Evolutionary conservation across 2,113 vertebrate genomes (phyloP), one percentile per base, ranked within the genome.

Genomic region (Ameiurus melas): DNA sequence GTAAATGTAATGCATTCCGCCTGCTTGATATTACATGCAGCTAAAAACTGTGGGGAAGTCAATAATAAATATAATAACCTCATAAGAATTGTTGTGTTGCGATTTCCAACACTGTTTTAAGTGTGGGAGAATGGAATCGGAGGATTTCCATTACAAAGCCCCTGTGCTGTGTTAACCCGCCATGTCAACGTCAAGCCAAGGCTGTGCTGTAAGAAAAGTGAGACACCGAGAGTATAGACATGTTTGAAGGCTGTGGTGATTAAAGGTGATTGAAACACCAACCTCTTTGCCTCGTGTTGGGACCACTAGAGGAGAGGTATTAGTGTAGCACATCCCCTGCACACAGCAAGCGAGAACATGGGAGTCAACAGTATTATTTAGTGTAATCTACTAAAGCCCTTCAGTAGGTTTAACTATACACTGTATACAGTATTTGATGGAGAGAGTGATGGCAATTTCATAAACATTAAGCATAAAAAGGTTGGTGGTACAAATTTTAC

Each of bases 241-340:
- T 62, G 20, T 39, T 43, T 25, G 10, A 68, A 30, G 17, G 36
- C 13, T 84, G n/a, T 47, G n/a, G n/a, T n/a, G n/a, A n/a, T n/a
- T n/a, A n/a, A 68, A 43, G 17, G 70, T 53, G 19, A 86, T 80
- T 47, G 10, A 16, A 88, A 83, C 39, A 43, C 88, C 86, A 58
- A 94, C 95, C 93, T 95, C 91, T 93, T 94, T 96, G 17, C 89
- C 94, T 55, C 94, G 93, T 8, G 95, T 95, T 57, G 95, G 94
- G 82, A 96, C 94, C 82, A 96, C 95, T 58, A 96, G 91, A 13
- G 95, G 96, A 78, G 96, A 96, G 0, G 95, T 94, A 89, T 96
- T 96, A 84, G 95, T 96, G 73, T 92, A 96, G 14, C 94, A 94
- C 94, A 96, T 95, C 5, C 95, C 95, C 96, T 96, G 91, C 27